phyloP scores from a whole-genome alignment of 23 tunicate genomes.

The Trididemnum miniatum region DNA sequence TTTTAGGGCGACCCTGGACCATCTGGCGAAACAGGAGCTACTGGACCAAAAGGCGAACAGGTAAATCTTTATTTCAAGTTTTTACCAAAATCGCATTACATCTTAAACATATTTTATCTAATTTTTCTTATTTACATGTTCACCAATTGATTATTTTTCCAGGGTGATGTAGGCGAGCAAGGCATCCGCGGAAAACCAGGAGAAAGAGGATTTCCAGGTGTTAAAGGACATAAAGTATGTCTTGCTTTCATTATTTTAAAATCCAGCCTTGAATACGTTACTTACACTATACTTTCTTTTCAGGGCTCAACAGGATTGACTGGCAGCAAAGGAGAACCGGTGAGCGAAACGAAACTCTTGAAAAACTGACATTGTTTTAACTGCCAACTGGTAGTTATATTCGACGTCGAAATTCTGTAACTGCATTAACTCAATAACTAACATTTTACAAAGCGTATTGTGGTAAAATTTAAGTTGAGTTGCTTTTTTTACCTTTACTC shows the following conservation, averaged over 20 bases:
- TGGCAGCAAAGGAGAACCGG: conserved; percentile 83
- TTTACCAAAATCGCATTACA: no score
- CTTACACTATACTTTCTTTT: not conserved
- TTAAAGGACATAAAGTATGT: conserved; percentile 88
- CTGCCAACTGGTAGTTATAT: no score
- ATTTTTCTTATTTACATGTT: no score
- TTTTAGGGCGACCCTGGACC: conserved; percentile 55
- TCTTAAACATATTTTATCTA: no score
- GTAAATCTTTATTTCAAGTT: conserved; percentile 20
- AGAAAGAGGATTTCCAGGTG: conserved; percentile 69
- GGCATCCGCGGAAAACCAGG: conserved; percentile 80
- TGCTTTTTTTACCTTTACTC: no score
- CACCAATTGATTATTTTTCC: not conserved
- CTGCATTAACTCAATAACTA: no score
- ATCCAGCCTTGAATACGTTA: no score
- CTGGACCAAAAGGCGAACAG: conserved; percentile 41
- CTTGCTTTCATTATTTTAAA: not conserved
- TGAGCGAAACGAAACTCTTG: no score
- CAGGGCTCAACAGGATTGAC: conserved; percentile 70
- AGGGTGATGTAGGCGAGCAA: conserved; percentile 76
- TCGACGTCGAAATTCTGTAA: no score
- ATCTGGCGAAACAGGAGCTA: conserved; percentile 43
- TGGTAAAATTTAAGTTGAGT: no score
- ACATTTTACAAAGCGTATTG: no score
- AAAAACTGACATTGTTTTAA: no score